Base-by-base conservation (phyloP, 2,797 vertebrate species). In the Miichthys miiuy region DNA sequence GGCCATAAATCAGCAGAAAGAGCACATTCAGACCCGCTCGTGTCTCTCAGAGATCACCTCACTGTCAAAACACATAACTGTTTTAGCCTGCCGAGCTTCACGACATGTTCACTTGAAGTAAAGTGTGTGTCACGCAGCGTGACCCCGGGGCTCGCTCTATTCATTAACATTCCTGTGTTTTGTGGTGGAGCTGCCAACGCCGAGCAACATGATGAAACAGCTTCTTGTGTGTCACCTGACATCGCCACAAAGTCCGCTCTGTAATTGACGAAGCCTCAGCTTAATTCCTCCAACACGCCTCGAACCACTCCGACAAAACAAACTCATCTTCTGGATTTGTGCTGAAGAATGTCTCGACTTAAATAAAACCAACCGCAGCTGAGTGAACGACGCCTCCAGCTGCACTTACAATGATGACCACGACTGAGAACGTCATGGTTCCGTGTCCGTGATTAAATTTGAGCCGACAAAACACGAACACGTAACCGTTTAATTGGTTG, bases 161-260 rank as follows among this genome's bases (percentile, higher is more conserved):
- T 56, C 85, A 81, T 88, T 82, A 88, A 88, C 91, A 92, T 92
- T 92, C 90, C 86, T 89, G 86, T n/a, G 78, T 75, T 65, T 51
- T 65, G 80, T 14, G 64, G 77, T 46, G 51, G 77, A 62, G 44
- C 74, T 68, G 71, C 72, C 60, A 18, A 79, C 41, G 56, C 27
- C 16, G 17, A 52, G 51, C 65, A 34, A 85, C 86, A 64, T 78
- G 81, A 87, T 79, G 12, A 86, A 87, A 91, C 91, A 74, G 78
- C 85, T 84, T 38, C 84, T 71, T 1, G 5, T 21, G 50, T 84
- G 85, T 87, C 84, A 83, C 72, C 68, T 82, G 81, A 81, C 79
- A 55, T 81, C 55, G 4, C 86, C 76, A 5, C 72, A 44, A 0
- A 73, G 18, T 38, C 42, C 18, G 27, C 54, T 54, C 62, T 34